A percentile compares a stretch with the other conserved stretches of the same genome.
phyloP scores from a whole-genome alignment of 2,888 invertebrate genomes.

The Dyspetes luteomarginatus region DNA sequence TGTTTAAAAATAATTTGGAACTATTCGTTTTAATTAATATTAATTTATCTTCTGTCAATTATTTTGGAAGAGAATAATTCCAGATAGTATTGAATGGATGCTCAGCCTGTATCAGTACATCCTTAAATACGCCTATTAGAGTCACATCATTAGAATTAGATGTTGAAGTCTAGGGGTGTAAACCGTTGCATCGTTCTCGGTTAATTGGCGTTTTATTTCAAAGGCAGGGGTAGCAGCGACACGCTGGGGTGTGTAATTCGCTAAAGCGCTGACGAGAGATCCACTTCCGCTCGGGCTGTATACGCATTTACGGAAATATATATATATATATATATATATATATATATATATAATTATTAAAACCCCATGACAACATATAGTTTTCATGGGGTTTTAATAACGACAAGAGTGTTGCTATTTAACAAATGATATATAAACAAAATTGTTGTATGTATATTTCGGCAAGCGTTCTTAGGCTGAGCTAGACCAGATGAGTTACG shows the following conservation, averaged over 20 bases:
- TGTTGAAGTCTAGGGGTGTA: background rate
- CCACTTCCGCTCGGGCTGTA: constrained; percentile 5
- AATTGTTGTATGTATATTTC: constrained; percentile 15
- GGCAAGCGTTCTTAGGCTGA: constrained; percentile 1
- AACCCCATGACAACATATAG: no score
- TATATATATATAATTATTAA: background rate
- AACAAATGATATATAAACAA: background rate
- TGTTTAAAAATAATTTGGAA: no score
- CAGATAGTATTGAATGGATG: no score
- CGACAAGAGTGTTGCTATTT: constrained; percentile 7
- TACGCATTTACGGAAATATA: background rate
- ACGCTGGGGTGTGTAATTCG: constrained; percentile 36
- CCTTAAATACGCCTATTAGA: background rate
- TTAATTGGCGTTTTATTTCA: background rate
- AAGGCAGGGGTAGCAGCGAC: background rate
- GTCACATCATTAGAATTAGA: no score
- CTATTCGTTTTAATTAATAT: no score
- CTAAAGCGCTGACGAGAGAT: constrained; percentile 33
- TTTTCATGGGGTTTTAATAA: no score
- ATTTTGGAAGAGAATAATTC: no score
- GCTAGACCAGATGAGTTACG: background rate
- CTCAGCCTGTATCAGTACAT: no score
- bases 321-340: background rate
- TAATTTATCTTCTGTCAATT: no score
- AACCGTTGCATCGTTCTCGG: background rate